A percentile compares a stretch with the other conserved stretches of the same genome.
phyloP scores from a whole-genome alignment of 2,888 invertebrate species.

The Laspeyria flexula region DNA sequence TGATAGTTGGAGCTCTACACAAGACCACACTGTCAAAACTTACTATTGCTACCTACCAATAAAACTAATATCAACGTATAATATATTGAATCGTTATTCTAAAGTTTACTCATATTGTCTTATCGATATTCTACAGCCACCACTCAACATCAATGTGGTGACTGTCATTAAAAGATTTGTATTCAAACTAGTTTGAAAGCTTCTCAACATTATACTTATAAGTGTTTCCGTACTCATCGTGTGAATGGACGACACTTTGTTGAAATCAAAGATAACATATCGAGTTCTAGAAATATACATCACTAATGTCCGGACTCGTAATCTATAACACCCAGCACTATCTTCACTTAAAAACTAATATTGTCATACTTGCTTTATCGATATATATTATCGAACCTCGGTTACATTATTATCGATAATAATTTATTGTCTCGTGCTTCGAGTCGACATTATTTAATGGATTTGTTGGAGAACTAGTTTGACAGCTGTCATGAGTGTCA shows the following conservation, averaged over 20 bases:
- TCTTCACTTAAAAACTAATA: neutral
- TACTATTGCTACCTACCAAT: neutral
- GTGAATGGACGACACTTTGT: neutral
- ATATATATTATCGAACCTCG: neutral
- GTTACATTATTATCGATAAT: neutral
- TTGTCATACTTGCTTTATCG: conserved; percentile 1
- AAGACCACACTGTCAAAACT: too few relatives aligned
- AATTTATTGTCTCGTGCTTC: conserved; percentile 4
- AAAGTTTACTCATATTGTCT: neutral
- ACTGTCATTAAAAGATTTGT: neutral
- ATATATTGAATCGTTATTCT: neutral
- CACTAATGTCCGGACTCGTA: neutral
- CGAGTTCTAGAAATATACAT: neutral
- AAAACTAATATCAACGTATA: neutral
- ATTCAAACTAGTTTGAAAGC: neutral
- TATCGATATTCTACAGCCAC: neutral
- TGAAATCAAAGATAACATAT: neutral
- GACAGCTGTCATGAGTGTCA: conserved; percentile 37
- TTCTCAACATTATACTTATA: neutral
- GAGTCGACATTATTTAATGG: conserved; percentile 15
- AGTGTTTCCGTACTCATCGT: neutral
- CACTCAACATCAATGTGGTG: neutral
- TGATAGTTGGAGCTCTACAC: too few relatives aligned
- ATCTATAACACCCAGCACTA: neutral
- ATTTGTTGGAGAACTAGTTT: conserved; percentile 40